Evolutionary conservation across 2,888 invertebrate species (phyloP).

Genomic region (Microdon myrmicae): DNA sequence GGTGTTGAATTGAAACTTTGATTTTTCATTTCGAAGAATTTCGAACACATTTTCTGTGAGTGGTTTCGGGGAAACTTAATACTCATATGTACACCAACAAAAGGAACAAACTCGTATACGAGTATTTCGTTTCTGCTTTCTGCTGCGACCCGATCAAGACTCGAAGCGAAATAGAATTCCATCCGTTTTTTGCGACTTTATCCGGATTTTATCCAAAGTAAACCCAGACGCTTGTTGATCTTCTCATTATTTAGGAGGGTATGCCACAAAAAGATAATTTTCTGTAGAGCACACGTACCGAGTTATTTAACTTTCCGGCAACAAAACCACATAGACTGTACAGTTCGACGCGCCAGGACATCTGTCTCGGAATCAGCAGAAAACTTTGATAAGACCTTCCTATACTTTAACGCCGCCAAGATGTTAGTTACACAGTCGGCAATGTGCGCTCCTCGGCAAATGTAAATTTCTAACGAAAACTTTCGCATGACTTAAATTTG

Average conservation of each 20-base stretch:
- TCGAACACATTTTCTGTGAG: conserved; percentile 36
- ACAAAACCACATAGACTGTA: not conserved
- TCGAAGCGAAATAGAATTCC: conserved; percentile 1
- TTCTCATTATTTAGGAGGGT: conserved; percentile 18
- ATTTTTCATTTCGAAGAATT: conserved; percentile 48
- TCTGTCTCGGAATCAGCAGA: conserved; percentile 19
- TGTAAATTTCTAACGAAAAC: conserved; percentile 32
- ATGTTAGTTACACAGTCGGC: conserved; percentile 3
- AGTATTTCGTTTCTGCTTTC: no score
- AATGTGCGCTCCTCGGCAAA: not conserved
- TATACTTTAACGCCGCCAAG: conserved; percentile 14
- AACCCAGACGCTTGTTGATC: conserved; percentile 12
- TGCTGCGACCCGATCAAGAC: not conserved
- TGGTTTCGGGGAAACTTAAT: conserved; percentile 17
- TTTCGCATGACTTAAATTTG: conserved; percentile 31
- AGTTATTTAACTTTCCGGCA: conserved; percentile 38
- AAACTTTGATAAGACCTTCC: no score
- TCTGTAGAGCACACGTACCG: conserved; percentile 27
- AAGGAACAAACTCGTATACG: not conserved
- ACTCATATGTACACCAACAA: conserved; percentile 19
- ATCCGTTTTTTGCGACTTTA: not conserved
- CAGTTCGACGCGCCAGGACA: not conserved
- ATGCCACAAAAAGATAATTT: conserved; percentile 35
- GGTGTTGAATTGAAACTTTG: conserved; percentile 54
- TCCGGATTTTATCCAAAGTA: conserved; percentile 3